These are phyloP conservation scores for Heterochromis multidens DNA, from an alignment of 2,113 vertebrate species.

Conservation along the genomic window DNA sequence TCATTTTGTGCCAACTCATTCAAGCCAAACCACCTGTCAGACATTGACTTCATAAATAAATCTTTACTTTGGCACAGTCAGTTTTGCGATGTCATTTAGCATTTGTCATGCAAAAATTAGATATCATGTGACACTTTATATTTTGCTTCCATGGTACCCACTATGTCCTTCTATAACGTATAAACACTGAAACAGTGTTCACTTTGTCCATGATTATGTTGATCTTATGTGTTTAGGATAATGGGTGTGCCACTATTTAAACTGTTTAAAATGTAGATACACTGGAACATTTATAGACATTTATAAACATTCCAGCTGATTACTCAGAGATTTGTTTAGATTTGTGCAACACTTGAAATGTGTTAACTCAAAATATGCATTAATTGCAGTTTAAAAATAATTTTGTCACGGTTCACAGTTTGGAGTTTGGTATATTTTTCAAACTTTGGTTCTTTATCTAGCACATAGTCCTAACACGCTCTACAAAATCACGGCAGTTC, in stretches of 20 bases:
- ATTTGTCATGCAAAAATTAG: background rate
- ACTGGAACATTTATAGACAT: background rate
- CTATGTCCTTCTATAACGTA: background rate
- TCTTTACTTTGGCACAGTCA: background rate
- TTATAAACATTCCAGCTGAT: background rate
- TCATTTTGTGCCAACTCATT: slow-evolving; percentile 22
- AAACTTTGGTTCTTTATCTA: background rate
- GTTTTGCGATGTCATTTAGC: background rate
- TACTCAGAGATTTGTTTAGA: background rate
- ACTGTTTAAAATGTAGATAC: background rate
- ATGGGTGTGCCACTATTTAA: background rate
- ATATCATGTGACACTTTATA: background rate
- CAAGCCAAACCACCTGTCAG: slow-evolving; percentile 16
- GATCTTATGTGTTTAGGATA: background rate
- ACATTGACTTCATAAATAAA: slow-evolving; percentile 15
- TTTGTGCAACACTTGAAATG: background rate
- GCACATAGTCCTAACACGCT: background rate
- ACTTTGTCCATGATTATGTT: background rate
- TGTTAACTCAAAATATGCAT: background rate
- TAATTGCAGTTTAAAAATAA: background rate
- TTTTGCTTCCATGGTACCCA: background rate
- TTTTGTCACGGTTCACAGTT: background rate
- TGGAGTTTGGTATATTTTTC: background rate
- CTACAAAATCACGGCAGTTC: background rate
- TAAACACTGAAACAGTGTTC: background rate